These are phyloP conservation scores for Rhizomys pruinosus DNA, from an alignment of 2,113 vertebrate genomes.

Conservation along the genomic window DNA sequence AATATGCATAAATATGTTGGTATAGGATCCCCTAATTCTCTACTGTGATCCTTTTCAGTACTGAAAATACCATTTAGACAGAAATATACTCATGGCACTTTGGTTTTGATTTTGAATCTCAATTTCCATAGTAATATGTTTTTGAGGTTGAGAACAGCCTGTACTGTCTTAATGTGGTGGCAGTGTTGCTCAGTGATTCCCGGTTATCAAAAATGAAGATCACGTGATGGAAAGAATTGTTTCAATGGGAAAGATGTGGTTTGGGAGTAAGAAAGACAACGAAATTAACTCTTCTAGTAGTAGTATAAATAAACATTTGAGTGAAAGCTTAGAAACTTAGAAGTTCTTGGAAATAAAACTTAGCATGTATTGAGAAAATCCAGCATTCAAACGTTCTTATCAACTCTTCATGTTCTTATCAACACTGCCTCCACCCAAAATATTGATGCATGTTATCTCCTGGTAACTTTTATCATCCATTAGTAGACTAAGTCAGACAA, in stretches of 20 bases:
- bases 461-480: not conserved
- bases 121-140: conserved; percentile 29
- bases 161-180: not conserved
- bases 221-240: not conserved
- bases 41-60: not conserved
- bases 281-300: not conserved
- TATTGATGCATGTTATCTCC: not conserved
- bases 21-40: not conserved
- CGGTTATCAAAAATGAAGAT: not conserved
- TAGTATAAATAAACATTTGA: not conserved
- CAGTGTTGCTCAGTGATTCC: conserved; percentile 8
- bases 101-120: conserved; percentile 14
- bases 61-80: conserved; percentile 34
- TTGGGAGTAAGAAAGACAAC: not conserved
- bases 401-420: not conserved
- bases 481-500: not conserved
- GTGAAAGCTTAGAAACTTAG: not conserved
- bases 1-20: conserved; percentile 5
- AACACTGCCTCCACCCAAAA: not conserved
- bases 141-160: conserved; percentile 40
- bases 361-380: not conserved
- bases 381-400: not conserved
- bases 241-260: not conserved
- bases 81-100: conserved; percentile 12
- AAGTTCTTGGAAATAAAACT: not conserved